phyloP scores from a whole-genome alignment of 2,797 vertebrate genomes.

The Pampus argenteus region DNA sequence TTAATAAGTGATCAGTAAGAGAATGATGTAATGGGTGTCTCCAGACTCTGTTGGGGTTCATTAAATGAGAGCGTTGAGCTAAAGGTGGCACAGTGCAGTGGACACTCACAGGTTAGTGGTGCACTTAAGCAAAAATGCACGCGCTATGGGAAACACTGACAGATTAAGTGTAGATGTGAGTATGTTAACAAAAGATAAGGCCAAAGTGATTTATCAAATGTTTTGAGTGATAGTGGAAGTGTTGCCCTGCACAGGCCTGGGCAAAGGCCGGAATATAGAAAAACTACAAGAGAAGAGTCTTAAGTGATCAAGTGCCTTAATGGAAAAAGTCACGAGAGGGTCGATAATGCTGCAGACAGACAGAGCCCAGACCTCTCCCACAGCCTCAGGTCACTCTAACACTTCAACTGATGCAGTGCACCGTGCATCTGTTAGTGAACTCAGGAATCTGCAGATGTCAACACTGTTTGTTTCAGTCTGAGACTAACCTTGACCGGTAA shows the following conservation, averaged over 20 bases:
- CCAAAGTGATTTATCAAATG: conserved; percentile 44
- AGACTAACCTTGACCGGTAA: no score
- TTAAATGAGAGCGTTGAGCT: conserved; percentile 34
- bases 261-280: conserved; percentile 5
- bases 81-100: conserved; percentile 8
- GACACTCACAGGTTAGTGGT: conserved; percentile 30
- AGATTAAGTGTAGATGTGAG: conserved; percentile 28
- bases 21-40: conserved; percentile 38
- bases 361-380: conserved; percentile 38
- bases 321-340: conserved; percentile 62
- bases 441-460: conserved; percentile 52
- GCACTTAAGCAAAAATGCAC: conserved; percentile 54
- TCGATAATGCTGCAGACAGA: conserved; percentile 76
- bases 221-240: conserved; percentile 15
- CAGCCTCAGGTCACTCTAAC: conserved; percentile 43
- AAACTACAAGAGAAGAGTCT: conserved; percentile 25
- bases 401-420: conserved; percentile 40
- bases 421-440: conserved; percentile 59
- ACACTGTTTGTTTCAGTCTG: conserved; percentile 36
- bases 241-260: background rate
- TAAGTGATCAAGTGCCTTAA: conserved; percentile 67
- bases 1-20: conserved; percentile 61
- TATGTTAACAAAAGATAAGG: conserved; percentile 32
- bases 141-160: conserved; percentile 7
- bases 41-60: conserved; percentile 38